A percentile compares a stretch with the other conserved stretches of the same genome.
phyloP scores from a whole-genome alignment of 2,113 vertebrate species.

The Craseonycteris thonglongyai region DNA sequence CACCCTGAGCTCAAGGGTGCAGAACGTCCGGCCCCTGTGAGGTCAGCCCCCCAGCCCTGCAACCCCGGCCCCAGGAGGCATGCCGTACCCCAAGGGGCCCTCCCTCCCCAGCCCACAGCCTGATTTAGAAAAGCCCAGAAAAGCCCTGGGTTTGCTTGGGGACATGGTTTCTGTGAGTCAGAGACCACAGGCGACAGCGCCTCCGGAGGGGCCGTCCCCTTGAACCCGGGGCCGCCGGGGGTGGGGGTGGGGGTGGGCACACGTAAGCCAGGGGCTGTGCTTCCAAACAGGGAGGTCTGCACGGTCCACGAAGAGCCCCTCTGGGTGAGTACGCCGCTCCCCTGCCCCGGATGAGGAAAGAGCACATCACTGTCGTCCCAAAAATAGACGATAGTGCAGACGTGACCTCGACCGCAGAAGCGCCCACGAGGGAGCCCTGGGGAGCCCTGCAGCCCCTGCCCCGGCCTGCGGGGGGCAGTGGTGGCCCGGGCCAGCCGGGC shows the following conservation, averaged over 20 bases:
- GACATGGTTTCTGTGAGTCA: background rate
- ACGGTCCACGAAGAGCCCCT: too few species aligned
- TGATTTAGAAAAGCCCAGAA: constrained; percentile 40
- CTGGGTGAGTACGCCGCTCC: too few species aligned
- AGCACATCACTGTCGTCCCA: too few species aligned
- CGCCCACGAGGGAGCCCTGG: too few species aligned
- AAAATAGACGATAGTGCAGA: too few species aligned
- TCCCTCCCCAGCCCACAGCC: background rate
- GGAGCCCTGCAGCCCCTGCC: accelerated
- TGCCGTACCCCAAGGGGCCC: background rate
- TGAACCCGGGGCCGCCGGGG: background rate
- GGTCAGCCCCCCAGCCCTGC: too few species aligned
- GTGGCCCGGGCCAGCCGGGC: accelerated
- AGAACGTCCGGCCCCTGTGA: too few species aligned
- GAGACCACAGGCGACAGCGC: background rate
- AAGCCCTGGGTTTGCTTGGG: background rate
- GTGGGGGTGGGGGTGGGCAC: too few species aligned
- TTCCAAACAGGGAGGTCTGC: background rate
- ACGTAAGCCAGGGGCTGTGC: background rate
- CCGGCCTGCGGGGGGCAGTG: background rate
- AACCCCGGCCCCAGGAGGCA: too few species aligned
- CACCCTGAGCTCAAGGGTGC: too few species aligned
- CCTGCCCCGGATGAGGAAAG: too few species aligned
- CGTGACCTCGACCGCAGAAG: too few species aligned
- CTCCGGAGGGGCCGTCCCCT: background rate